phyloP scores from a whole-genome alignment of 2,797 vertebrate genomes.

The Sebastes oblongus region DNA sequence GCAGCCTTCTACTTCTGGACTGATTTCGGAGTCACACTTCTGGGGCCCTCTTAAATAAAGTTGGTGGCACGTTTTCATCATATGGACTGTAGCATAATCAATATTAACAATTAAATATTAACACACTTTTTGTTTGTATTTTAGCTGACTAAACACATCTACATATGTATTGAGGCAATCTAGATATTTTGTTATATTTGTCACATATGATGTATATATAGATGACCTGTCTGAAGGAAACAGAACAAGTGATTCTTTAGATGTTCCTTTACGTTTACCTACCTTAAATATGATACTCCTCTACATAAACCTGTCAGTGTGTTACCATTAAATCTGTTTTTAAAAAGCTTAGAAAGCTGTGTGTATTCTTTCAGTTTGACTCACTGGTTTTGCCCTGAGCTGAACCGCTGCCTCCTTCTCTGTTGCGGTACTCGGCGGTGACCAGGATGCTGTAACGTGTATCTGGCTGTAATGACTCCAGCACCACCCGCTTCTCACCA shows the following conservation, averaged over 20 bases:
- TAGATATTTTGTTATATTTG: neutral
- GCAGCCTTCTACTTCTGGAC: too few relatives aligned
- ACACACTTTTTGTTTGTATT: neutral
- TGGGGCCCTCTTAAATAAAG: too few relatives aligned
- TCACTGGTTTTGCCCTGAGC: slow-evolving; percentile 87
- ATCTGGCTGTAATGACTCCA: slow-evolving; percentile 86
- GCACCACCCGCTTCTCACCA: slow-evolving; percentile 73
- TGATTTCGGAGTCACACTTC: too few relatives aligned
- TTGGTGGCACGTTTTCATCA: neutral
- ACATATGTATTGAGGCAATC: neutral
- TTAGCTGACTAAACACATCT: neutral
- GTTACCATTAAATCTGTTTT: neutral
- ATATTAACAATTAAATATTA: neutral
- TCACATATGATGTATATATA: neutral
- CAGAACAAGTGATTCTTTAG: neutral
- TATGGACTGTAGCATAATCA: neutral
- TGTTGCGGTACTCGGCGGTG: slow-evolving; percentile 86
- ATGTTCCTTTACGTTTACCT: neutral
- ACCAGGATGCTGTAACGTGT: slow-evolving; percentile 87
- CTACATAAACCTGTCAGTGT: neutral
- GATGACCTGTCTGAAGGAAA: neutral
- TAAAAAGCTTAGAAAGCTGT: neutral
- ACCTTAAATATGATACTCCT: neutral
- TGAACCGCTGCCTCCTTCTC: slow-evolving; percentile 84
- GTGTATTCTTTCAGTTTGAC: slow-evolving; percentile 2